Base-by-base conservation (phyloP, 2,797 vertebrate species). In the Spinus pinus region DNA sequence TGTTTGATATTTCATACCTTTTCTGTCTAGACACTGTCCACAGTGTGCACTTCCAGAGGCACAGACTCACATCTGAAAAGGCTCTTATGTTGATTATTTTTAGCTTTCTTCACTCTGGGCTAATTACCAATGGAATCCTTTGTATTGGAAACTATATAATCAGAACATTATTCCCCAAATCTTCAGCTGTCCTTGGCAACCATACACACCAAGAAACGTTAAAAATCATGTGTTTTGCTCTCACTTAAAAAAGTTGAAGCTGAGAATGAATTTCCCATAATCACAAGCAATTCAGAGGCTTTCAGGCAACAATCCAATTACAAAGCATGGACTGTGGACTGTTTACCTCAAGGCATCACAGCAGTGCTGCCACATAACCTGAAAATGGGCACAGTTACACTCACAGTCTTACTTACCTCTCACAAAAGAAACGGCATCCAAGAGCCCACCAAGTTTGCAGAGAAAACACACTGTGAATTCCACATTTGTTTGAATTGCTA, bases 1-100 rank as follows among this genome's bases (percentile, higher is more conserved):
- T 66, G 57, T 64, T 90, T 88, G 84, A 42, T 70, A 67, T 81
- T 91, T 88, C 82, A 35, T 90, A 94, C 78, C 58, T 94, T 88
- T 80, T 91, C 89, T 54, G 65, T 78, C 82, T 81, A 89, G 91
- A 94, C 75, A 72, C 20, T 69, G 57, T 20, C 75, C 73, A 65
- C 14, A 65, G 39, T 4, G 13, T 33, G 37, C 30, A 23, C 31
- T 91, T 90, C 31, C 56, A 90, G 67, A 65, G 30, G 66, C 58
- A 86, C 30, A 39, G 80, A 35, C n/a, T 75, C 51, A 37, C n/a
- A 90, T 22, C 47, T 64, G n/a, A 93, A 91, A 94, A 86, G 35
- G 46, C 30, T 86, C 81, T 91, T 58, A 57, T 91, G 54, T n/a
- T 42, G 33, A 79, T 79, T 86, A 90, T 58, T 90, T 94, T 69